phyloP scores from a whole-genome alignment of 1,140 invertebrate species.

The Drosophila micromelanica region DNA sequence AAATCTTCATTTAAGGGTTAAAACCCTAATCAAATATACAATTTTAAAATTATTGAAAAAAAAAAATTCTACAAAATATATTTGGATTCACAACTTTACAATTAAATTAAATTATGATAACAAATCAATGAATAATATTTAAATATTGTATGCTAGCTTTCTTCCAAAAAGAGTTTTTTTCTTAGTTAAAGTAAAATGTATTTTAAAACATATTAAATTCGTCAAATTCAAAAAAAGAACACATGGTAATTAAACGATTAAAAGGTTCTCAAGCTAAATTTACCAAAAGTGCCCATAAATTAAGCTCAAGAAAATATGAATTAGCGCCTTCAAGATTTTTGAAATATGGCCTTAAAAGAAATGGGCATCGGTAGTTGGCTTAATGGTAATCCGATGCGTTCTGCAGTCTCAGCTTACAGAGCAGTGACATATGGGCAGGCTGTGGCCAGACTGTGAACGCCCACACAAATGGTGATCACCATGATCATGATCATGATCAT shows the following conservation, averaged over 20 bases:
- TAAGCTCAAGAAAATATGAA: background rate
- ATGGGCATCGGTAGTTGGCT: conserved; percentile 25
- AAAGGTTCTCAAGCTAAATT: background rate
- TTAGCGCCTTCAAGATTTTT: conserved; percentile 10
- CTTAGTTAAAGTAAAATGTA: too few relatives aligned
- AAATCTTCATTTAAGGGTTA: too few relatives aligned
- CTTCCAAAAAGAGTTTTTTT: too few relatives aligned
- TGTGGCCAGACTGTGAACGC: conserved; percentile 2
- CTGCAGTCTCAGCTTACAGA: conserved; percentile 64
- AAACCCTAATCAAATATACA: too few relatives aligned
- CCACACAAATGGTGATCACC: conserved; percentile 5
- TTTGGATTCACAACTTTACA: too few relatives aligned
- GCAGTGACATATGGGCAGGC: conserved; percentile 65
- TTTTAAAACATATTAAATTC: too few relatives aligned
- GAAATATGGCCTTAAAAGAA: conserved; percentile 31
- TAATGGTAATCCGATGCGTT: conserved; percentile 59
- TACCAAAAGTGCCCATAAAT: conserved; percentile 5
- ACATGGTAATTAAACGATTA: background rate
- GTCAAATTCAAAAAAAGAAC: too few relatives aligned
- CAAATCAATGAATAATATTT: too few relatives aligned
- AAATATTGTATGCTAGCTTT: too few relatives aligned
- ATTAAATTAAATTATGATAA: too few relatives aligned
- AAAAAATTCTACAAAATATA: too few relatives aligned
- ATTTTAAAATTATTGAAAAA: too few relatives aligned
- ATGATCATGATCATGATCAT: conserved; percentile 10